Percentiles rank a stretch among this genome's conserved stretches.
Evolutionary conservation across 2,888 invertebrate species (phyloP).

Genomic region (Tachina grossa): DNA sequence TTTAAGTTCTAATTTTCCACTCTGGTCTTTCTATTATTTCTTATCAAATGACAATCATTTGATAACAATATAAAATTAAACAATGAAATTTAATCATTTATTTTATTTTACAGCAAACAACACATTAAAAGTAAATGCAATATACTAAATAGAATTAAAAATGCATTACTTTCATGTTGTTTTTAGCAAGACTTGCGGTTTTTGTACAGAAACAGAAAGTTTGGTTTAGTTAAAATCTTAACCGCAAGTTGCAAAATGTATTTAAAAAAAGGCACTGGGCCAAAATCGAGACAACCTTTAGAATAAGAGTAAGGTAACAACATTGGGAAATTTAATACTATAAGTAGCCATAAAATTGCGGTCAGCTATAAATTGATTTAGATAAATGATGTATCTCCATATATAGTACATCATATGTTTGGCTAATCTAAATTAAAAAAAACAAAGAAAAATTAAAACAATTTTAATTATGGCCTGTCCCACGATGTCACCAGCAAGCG

Average conservation of each 20-base stretch:
- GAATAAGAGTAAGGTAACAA: neutral
- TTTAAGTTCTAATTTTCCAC: neutral
- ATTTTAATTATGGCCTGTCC: too few relatives aligned
- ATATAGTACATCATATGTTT: too few relatives aligned
- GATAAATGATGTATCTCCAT: neutral
- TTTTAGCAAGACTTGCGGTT: constrained; percentile 24
- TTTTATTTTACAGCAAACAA: constrained; percentile 7
- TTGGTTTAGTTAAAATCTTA: neutral
- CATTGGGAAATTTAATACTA: constrained; percentile 8
- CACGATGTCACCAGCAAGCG: too few relatives aligned
- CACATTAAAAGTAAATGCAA: too few relatives aligned
- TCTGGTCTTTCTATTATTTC: neutral
- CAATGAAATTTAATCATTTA: constrained; percentile 15
- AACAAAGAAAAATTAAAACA: too few relatives aligned
- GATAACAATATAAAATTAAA: constrained; percentile 1
- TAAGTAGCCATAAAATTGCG: constrained; percentile 29
- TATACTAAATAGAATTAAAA: neutral
- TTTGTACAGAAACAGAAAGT: neutral
- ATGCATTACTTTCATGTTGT: constrained; percentile 3
- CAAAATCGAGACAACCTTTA: neutral
- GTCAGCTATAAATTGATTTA: constrained; percentile 16
- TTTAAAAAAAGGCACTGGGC: neutral
- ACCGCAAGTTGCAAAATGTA: constrained; percentile 24
- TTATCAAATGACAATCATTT: constrained; percentile 36
- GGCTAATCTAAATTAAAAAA: too few relatives aligned